Evolutionary conservation across 2,797 vertebrate genomes (phyloP).

Genomic region (Nyctalus aviator): DNA sequence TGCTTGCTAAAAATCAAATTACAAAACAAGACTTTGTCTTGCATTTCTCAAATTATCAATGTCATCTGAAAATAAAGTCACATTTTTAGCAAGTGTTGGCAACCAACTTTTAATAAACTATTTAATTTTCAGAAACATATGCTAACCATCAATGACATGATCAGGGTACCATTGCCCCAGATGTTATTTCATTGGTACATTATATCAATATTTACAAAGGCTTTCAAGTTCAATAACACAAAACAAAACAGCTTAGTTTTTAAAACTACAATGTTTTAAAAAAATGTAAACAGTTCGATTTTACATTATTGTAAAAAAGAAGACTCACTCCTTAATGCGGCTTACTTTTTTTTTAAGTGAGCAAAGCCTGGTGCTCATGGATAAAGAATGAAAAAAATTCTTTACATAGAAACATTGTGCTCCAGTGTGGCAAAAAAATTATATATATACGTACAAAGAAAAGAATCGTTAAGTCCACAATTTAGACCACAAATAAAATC

Average conservation of each 20-base stretch:
- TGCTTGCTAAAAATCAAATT: conserved; percentile 54
- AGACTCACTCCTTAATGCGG: conserved; percentile 87
- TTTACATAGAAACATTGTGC: conserved; percentile 90
- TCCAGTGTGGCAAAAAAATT: conserved; percentile 88
- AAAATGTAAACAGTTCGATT: conserved; percentile 92
- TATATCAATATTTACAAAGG: conserved; percentile 89
- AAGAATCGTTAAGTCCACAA: conserved; percentile 85
- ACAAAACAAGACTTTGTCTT: conserved; percentile 59
- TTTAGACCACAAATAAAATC: conserved; percentile 85
- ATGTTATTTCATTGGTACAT: conserved; percentile 91
- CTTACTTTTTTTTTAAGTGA: conserved; percentile 87
- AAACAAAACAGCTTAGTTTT: conserved; percentile 88
- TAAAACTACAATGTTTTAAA: conserved; percentile 91
- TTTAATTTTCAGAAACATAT: conserved; percentile 86
- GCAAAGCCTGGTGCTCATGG: conserved; percentile 86
- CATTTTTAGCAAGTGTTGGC: conserved; percentile 81
- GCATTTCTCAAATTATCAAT: conserved; percentile 61
- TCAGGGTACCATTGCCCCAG: conserved; percentile 83
- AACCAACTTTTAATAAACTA: conserved; percentile 90
- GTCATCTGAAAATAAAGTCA: conserved; percentile 75
- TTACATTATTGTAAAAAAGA: conserved; percentile 90
- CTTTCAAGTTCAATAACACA: conserved; percentile 87
- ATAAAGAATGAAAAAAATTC: conserved; percentile 89
- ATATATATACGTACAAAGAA: conserved; percentile 83
- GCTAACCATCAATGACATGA: conserved; percentile 91